A percentile compares a stretch with the other conserved stretches of the same genome.
These are phyloP conservation scores for Poecilus cupreus DNA, from an alignment of 2,888 invertebrate species.

Conservation along the genomic window DNA sequence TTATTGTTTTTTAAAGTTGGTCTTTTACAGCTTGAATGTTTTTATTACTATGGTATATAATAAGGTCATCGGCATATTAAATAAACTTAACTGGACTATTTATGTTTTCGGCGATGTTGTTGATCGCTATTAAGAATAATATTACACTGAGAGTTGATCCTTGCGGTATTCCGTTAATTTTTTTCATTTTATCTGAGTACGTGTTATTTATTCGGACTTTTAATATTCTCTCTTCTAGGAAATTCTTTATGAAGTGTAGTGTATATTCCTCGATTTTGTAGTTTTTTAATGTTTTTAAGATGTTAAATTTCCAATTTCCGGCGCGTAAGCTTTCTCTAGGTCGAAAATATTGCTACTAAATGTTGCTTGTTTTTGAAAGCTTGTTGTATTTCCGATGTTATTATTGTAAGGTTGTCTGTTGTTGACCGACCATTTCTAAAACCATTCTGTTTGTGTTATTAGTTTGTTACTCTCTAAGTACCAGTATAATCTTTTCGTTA, in stretches of 20 bases:
- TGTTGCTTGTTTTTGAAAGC: neutral
- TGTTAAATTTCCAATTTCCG: slow-evolving; percentile 15
- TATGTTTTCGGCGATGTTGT: slow-evolving; percentile 54
- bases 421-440: neutral
- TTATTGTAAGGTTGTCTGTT: slow-evolving; percentile 7
- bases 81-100: slow-evolving; percentile 20
- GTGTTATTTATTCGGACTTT: neutral
- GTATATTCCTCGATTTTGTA: slow-evolving; percentile 8
- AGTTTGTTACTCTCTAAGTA: neutral
- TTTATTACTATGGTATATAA: no score
- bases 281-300: neutral
- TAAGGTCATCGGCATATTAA: no score
- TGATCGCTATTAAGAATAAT: no score
- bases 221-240: slow-evolving; percentile 2
- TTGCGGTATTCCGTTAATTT: slow-evolving; percentile 59
- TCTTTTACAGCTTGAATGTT: no score
- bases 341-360: slow-evolving; percentile 11
- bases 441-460: neutral
- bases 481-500: neutral
- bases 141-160: slow-evolving; percentile 56
- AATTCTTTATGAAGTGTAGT: neutral
- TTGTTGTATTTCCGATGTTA: neutral
- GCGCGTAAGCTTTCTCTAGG: neutral
- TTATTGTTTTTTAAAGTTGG: slow-evolving; percentile 51
- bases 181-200: neutral